Percentiles rank a stretch among this genome's conserved stretches.
Conservation (phyloP, 2,797 vertebrate genomes). For the Amblyopsis hoosieri region DNA sequence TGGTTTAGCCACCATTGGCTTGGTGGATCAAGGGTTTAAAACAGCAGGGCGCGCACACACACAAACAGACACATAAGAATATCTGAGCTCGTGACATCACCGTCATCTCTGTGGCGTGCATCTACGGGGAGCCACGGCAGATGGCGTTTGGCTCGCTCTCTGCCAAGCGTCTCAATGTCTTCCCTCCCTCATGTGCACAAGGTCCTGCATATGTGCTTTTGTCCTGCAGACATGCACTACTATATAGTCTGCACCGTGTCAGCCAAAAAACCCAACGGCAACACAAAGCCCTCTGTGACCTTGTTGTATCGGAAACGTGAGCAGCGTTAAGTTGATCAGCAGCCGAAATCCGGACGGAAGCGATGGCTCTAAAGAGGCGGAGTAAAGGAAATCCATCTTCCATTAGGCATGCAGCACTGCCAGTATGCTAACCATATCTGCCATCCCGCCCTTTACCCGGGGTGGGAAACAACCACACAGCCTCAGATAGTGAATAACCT, state of each 20-base stretch:
- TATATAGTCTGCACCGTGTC: background rate
- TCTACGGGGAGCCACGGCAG: constrained; percentile 23
- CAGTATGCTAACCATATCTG: background rate
- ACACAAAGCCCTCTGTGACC: constrained; percentile 11
- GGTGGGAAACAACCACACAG: too few relatives aligned
- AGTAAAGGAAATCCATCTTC: constrained; percentile 52
- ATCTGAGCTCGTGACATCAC: constrained; percentile 26
- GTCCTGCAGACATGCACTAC: background rate
- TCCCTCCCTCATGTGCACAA: constrained; percentile 7
- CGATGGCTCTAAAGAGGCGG: constrained; percentile 4
- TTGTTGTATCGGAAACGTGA: constrained; percentile 30
- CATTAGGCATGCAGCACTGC: constrained; percentile 31
- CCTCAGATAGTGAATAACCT: too few relatives aligned
- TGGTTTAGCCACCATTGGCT: too few relatives aligned
- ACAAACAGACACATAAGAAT: constrained; percentile 11
- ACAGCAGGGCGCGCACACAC: constrained; percentile 8
- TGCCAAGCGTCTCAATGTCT: constrained; percentile 21
- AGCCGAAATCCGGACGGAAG: too few relatives aligned
- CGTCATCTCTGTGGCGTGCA: constrained; percentile 22
- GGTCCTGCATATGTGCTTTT: background rate
- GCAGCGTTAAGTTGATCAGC: constrained; percentile 20
- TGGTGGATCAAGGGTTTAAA: too few relatives aligned
- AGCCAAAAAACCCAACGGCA: background rate
- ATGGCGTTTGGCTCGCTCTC: constrained; percentile 22
- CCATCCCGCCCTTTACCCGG: too few relatives aligned